Base-by-base conservation (phyloP, 2,888 invertebrate species). In the Caenorhabditis afra region DNA sequence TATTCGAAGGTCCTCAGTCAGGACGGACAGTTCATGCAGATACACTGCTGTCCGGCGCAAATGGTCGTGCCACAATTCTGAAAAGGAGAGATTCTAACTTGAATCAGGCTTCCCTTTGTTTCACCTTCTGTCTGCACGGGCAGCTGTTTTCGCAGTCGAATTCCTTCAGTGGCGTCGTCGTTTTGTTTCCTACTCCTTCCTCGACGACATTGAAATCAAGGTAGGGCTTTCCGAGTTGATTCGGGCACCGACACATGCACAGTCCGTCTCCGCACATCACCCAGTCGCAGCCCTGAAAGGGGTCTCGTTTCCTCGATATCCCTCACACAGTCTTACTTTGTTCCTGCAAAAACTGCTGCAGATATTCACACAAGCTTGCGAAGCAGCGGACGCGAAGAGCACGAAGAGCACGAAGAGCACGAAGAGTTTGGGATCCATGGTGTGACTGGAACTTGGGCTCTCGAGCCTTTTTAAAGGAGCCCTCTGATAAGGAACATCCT, bases 71-170 rank as follows among this genome's bases (percentile, higher is more conserved):
- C 52, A 23, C 52, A 52, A 4, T 52, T 8, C 52, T 52, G 52
- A 20, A 49, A 49, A 22, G 16, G 16, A 47, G 16, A 14, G 5
- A 44, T 14, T 11, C n/a, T n/a, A n/a, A n/a, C n/a, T n/a, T n/a
- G n/a, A n/a, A n/a, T n/a, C n/a, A n/a, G n/a, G n/a, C n/a, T n/a
- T n/a, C n/a, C n/a, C n/a, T n/a, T n/a, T n/a, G n/a, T 14, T 41
- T 29, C 12, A 23, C 35, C 52, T 52, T 23, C 16, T 12, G 3
- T 23, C 11, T 12, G 35, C 52, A 52, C 29, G 52, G 52, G 29
- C 52, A 52, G 35, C 29, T 52, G 35, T 4, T 29, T n/a, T 52
- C 16, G n/a, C 52, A 52, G 52, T 52, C 52, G 52, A 53, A 53
- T 10, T n/a, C 37, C 10, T 18, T 35, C 35, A 29, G 14, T 29